Evolutionary conservation across 2,797 vertebrate genomes (phyloP).

Genomic region (Falco biarmicus): DNA sequence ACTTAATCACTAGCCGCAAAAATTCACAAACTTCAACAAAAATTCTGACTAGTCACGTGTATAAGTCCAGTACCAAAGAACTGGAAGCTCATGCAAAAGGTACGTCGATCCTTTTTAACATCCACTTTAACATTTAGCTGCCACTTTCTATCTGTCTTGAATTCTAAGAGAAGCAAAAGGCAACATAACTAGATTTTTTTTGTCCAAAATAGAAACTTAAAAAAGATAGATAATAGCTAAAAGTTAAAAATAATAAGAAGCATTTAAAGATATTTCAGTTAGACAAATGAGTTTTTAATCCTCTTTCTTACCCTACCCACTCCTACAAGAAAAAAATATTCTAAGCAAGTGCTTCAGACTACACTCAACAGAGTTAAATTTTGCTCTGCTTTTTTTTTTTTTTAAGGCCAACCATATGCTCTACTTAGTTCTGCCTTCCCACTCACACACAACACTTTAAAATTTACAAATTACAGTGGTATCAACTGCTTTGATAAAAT

Average conservation of each 20-base stretch:
- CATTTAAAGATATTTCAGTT: background rate
- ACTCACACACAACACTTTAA: background rate
- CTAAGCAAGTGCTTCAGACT: background rate
- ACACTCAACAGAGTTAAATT: background rate
- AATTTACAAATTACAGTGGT: background rate
- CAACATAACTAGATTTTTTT: background rate
- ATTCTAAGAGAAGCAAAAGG: background rate
- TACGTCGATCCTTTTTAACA: background rate
- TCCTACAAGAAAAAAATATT: background rate
- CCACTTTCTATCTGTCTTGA: background rate
- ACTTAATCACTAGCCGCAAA: background rate
- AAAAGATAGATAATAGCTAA: background rate
- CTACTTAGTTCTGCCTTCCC: conserved; percentile 25
- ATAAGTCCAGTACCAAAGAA: background rate
- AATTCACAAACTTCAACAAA: background rate
- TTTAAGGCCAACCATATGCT: background rate
- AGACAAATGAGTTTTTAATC: background rate
- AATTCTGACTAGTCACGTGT: background rate
- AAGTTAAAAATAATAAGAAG: background rate
- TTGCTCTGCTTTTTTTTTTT: background rate
- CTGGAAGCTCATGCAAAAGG: background rate
- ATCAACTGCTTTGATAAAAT: background rate
- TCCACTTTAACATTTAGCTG: background rate
- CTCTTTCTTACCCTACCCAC: background rate
- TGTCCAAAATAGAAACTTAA: background rate